Percentiles rank a stretch among this genome's conserved stretches.
Conservation (phyloP, 2,113 vertebrate genomes). For the Engystomops pustulosus region DNA sequence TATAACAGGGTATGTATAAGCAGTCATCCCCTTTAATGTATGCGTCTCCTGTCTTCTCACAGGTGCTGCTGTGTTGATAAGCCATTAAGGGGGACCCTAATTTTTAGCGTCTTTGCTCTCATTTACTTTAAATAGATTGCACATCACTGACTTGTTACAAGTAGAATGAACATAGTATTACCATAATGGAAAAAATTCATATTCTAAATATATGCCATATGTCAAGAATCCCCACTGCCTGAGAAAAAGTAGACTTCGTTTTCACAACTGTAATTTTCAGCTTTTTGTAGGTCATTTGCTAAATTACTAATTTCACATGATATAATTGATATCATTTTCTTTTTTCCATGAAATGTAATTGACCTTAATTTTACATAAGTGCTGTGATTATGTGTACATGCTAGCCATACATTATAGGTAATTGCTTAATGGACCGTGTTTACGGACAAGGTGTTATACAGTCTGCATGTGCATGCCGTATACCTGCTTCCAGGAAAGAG, state of each 20-base stretch:
- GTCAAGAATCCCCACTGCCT: not conserved
- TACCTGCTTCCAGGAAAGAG: not conserved
- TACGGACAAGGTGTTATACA: not conserved
- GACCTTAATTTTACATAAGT: slow-evolving; percentile 28
- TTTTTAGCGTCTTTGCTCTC: not conserved
- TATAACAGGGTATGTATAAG: no score
- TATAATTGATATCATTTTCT: slow-evolving; percentile 4
- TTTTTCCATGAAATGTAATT: slow-evolving; percentile 27
- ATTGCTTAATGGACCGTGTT: not conserved
- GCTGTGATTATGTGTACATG: not conserved
- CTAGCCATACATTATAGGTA: not conserved
- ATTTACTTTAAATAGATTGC: no score
- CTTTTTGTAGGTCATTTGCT: not conserved
- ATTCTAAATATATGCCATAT: not conserved
- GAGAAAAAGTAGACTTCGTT: not conserved
- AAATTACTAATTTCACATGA: slow-evolving; percentile 1
- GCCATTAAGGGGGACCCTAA: no score
- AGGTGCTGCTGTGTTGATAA: no score
- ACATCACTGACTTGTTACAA: no score
- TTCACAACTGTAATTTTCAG: not conserved
- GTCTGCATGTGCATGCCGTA: not conserved
- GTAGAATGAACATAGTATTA: no score
- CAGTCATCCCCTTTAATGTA: no score
- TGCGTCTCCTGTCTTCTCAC: no score
- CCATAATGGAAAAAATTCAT: not conserved